Evolutionary conservation across 1,140 invertebrate genomes (phyloP), one percentile per base, ranked within the genome.

Genomic region (Drosophila ficusphila): DNA sequence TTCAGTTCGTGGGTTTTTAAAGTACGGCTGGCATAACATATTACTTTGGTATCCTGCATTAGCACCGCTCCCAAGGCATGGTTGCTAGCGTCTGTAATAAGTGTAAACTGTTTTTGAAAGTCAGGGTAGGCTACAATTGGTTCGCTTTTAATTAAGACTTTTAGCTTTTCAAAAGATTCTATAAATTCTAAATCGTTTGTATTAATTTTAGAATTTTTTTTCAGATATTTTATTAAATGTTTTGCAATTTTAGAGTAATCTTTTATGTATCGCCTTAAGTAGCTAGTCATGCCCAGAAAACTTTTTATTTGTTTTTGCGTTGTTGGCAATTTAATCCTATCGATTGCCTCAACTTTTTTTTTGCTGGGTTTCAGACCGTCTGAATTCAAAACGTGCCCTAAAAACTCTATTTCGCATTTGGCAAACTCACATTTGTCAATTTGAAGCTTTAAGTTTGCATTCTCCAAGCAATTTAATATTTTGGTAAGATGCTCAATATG

Each of bases 1-100:
- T 34, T 34, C 8, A 34, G n/a, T 14, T 34, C 33, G 33, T 34
- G 33, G 12, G 19, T 25, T 52, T 49, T 38, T 38, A 52, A n/a
- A 18, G 48, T 38, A 25, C 33, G 33, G 2, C 48, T 38, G 2
- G 48, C 48, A 38, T 53, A 53, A 7, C 49, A 38, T 52, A 52
- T 38, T 2, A 38, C 33, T 27, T 38, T 27, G 2, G 4, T 38
- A 38, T 52, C 12, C 33, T 52, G 49, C 49, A 18, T 38, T 9
- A 18, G 34, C 2, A 41, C 51, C 14, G 51, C 51, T 39, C 6
- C 51, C 36, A 39, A 16, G 1, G 29, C 47, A 49, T 51, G 6
- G 47, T 51, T 51, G 19, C 31, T 51, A 16, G 47, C 31, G 8
- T 36, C 31, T 51, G 33, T 38, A 51, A 25, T 25, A 12, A 36